These are phyloP conservation scores for Actinostola sp. DNA, from an alignment of 92 coral and sea anemone species.

Conservation along the genomic window DNA sequence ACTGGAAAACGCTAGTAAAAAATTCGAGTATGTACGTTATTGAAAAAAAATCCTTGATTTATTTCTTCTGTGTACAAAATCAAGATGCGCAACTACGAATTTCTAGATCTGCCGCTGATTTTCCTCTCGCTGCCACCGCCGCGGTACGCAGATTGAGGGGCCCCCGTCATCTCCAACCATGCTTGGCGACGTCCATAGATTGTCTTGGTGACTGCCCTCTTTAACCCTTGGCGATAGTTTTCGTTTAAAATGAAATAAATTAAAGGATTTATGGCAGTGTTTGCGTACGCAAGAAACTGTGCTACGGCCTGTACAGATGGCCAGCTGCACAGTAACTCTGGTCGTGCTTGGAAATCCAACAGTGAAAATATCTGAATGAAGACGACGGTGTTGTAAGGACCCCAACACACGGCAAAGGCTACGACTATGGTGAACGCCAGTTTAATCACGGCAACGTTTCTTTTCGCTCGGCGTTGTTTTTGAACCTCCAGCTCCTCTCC, in stretches of 20 bases:
- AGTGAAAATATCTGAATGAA: neutral
- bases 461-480: constrained; percentile 21
- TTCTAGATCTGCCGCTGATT: too few species aligned
- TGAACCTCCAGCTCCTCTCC: constrained; percentile 19
- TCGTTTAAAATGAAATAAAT: constrained; percentile 23
- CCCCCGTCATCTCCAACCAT: too few species aligned
- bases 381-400: constrained; percentile 22
- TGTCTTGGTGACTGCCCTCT: constrained; percentile 16
- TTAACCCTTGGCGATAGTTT: constrained; percentile 32
- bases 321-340: neutral
- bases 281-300: constrained; percentile 26
- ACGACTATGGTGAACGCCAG: constrained; percentile 19
- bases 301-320: constrained; percentile 1
- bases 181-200: too few species aligned
- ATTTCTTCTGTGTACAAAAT: too few species aligned
- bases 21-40: too few species aligned
- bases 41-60: too few species aligned
- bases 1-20: too few species aligned
- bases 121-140: too few species aligned
- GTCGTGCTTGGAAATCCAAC: constrained; percentile 10
- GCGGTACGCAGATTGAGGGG: too few species aligned
- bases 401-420: constrained; percentile 37
- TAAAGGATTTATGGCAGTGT: constrained; percentile 25
- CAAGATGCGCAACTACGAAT: too few species aligned
- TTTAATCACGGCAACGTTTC: constrained; percentile 24